phyloP scores from a whole-genome alignment of 1,140 invertebrate species.

The Brachionus manjavacas region DNA sequence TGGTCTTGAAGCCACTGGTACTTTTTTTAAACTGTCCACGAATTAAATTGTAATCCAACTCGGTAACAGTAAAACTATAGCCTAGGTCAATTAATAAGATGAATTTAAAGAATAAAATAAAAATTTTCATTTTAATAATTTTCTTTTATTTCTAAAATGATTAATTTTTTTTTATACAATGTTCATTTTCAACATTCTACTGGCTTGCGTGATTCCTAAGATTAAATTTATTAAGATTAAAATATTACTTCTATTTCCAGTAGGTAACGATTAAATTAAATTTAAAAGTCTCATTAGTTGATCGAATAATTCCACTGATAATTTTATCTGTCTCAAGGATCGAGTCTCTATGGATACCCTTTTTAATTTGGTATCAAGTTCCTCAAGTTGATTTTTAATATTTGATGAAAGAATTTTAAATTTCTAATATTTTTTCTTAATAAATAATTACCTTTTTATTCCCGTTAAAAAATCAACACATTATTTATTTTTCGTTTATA shows the following conservation, averaged over 20 bases:
- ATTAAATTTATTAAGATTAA: background rate
- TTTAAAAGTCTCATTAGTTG: background rate
- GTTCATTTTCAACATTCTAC: background rate
- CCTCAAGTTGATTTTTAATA: background rate
- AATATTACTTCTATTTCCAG: background rate
- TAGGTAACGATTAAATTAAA: background rate
- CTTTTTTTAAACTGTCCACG: background rate
- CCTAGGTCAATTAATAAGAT: background rate
- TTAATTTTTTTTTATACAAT: background rate
- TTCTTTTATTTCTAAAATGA: background rate
- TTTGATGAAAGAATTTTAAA: background rate
- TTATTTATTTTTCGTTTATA: constrained; percentile 12
- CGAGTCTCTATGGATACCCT: constrained; percentile 1
- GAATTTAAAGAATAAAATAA: background rate
- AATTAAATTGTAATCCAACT: background rate
- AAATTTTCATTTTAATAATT: background rate
- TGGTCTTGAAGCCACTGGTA: background rate
- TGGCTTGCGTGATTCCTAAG: background rate
- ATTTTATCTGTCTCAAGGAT: background rate
- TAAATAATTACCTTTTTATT: constrained; percentile 26
- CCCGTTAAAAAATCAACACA: background rate
- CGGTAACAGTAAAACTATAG: background rate
- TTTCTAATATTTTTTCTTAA: background rate
- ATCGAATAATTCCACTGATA: background rate
- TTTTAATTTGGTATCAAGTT: background rate